These are phyloP conservation scores for Beris morrisii DNA, from an alignment of 2,888 invertebrate genomes.

Conservation along the genomic window DNA sequence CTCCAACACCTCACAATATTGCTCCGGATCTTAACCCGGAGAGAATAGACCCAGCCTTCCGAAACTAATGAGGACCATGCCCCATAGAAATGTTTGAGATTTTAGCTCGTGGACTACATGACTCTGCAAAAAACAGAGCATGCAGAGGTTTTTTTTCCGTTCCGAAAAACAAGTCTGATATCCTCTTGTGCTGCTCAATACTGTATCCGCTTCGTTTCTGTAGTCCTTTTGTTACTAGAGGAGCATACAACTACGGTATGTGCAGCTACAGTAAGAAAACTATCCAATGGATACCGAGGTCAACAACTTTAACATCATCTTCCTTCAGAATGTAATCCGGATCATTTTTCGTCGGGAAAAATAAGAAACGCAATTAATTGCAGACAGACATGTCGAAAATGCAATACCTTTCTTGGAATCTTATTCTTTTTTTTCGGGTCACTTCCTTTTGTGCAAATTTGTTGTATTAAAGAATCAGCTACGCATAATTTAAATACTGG, in stretches of 20 bases:
- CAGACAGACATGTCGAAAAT: conserved; percentile 97
- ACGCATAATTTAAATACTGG: no score
- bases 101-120: no score
- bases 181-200: conserved; percentile 96
- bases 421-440: no score
- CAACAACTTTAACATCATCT: conserved; percentile 96
- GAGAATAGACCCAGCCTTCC: no score
- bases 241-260: conserved; percentile 92
- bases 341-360: conserved; percentile 96
- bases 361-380: conserved; percentile 99
- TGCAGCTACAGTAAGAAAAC: conserved; percentile 97
- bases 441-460: no score
- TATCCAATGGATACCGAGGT: conserved; percentile 98
- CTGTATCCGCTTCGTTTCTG: conserved; percentile 92
- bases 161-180: conserved; percentile 65
- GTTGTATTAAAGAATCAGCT: no score
- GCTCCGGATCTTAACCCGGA: no score
- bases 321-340: conserved; percentile 81
- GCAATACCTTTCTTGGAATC: conserved; percentile 98
- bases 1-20: no score
- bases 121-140: no score
- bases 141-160: no score
- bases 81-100: no score
- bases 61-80: no score
- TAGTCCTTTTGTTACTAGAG: conserved; percentile 70